Base-by-base conservation (phyloP, 1,140 invertebrate genomes). In the Brachionus rubens region DNA sequence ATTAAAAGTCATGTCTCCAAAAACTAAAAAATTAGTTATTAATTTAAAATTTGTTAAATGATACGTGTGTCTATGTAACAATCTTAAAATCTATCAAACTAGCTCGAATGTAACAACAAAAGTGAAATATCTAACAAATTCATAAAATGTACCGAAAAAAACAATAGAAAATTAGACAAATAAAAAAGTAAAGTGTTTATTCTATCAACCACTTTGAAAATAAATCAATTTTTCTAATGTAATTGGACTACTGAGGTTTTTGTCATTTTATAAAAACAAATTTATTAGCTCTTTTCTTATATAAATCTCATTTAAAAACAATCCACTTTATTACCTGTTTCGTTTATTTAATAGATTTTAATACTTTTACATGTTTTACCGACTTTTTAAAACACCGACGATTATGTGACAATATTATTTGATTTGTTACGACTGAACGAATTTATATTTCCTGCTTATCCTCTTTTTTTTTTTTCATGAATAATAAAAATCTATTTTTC, bases 271-370 rank as follows among this genome's bases (percentile, higher is more conserved):
- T 30, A 30, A 59, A 59, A 59, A 59, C 54, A 59, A 59, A 59
- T 59, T 59, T 33, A 59, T 59, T 33, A 56, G 30, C 9, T 36
- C 9, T 5, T 36, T 5, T 36, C 9, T 36, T 36, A 59, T 30
- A 59, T 33, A 59, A 21, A 59, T 59, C 54, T 59, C 54, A 36
- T 59, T 59, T 59, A 59, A 59, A 59, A 59, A 59, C 54, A 59
- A 59, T 59, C 54, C 36, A 59, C 54, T 59, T 59, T 59, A 59
- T 59, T 59, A 59, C 54, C 54, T 59, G 54, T 59, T 21, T 33
- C 10, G 54, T 59, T 59, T 59, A 59, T 59, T 59, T 59, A 59
- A 59, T 59, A 59, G 54, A 59, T 59, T 59, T 59, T 33, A 9
- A n/a, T n/a, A 28, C n/a, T n/a, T n/a, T n/a, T 28, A 54, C 16